Conservation (phyloP, 2,113 vertebrate genomes). For the Protobothrops flavoviridis region DNA sequence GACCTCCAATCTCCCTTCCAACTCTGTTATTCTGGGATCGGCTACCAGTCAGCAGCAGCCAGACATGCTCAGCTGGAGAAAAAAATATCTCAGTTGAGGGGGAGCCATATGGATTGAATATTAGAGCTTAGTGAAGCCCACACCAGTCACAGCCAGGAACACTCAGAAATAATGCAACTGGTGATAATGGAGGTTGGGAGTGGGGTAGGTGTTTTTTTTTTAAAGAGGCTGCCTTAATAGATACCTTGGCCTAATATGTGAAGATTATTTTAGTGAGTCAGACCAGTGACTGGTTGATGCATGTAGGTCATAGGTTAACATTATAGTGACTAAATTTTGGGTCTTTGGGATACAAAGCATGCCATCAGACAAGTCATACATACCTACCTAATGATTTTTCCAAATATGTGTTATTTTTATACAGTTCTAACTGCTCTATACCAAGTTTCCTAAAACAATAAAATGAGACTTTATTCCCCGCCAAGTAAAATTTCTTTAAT, state of each 20-base stretch:
- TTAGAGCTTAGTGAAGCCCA: not conserved
- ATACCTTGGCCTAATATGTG: not conserved
- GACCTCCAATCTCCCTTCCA: too few relatives aligned
- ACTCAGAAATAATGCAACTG: not conserved
- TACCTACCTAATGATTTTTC: not conserved
- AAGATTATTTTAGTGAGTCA: not conserved
- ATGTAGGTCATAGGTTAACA: not conserved
- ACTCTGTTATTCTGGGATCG: not conserved
- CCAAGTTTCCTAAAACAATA: not conserved
- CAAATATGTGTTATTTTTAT: not conserved
- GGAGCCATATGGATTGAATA: not conserved
- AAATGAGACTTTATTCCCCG: not conserved
- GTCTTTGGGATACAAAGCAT: not conserved
- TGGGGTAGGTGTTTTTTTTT: not conserved
- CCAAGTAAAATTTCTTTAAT: not conserved
- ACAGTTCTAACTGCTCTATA: not conserved
- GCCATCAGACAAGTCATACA: not conserved
- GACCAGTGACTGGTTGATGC: not conserved
- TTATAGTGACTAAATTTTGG: not conserved
- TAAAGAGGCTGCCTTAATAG: not conserved
- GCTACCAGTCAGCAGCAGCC: not conserved
- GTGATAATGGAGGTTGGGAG: not conserved
- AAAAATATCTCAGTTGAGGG: not conserved
- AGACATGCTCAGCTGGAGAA: not conserved
- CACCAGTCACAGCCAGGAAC: not conserved